Evolutionary conservation across 2,113 vertebrate species (phyloP).

Genomic region (Donacobius atricapilla): DNA sequence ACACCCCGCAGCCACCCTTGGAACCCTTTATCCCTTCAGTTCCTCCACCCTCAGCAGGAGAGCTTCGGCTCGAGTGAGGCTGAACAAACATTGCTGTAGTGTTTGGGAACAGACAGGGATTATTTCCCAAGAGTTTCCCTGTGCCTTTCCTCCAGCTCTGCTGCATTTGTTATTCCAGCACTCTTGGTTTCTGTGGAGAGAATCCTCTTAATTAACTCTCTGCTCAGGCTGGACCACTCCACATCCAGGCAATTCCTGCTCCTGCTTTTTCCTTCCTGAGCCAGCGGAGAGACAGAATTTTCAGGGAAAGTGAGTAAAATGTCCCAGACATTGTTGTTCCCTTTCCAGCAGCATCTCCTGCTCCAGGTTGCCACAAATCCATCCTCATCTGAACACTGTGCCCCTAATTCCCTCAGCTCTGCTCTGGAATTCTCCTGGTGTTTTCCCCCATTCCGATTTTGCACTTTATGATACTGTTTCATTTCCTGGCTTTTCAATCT

Average conservation of each 20-base stretch:
- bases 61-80: fast-evolving
- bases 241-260: background rate
- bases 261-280: background rate
- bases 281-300: background rate
- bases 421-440: fast-evolving
- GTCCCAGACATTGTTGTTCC: background rate
- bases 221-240: background rate
- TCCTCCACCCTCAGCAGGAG: fast-evolving
- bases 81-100: background rate
- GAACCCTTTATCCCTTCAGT: background rate
- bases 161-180: background rate
- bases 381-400: fast-evolving
- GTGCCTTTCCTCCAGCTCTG: background rate
- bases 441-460: fast-evolving
- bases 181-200: background rate
- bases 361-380: background rate
- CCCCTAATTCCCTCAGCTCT: background rate
- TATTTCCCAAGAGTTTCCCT: background rate
- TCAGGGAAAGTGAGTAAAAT: background rate
- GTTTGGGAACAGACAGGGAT: background rate
- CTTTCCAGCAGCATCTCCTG: background rate
- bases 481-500: too few species aligned
- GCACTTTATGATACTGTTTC: background rate
- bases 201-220: background rate
- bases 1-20: background rate